Percentiles rank a stretch among this genome's conserved stretches.
Evolutionary conservation across 1,140 invertebrate genomes (phyloP).

Genomic region (Mya arenaria): DNA sequence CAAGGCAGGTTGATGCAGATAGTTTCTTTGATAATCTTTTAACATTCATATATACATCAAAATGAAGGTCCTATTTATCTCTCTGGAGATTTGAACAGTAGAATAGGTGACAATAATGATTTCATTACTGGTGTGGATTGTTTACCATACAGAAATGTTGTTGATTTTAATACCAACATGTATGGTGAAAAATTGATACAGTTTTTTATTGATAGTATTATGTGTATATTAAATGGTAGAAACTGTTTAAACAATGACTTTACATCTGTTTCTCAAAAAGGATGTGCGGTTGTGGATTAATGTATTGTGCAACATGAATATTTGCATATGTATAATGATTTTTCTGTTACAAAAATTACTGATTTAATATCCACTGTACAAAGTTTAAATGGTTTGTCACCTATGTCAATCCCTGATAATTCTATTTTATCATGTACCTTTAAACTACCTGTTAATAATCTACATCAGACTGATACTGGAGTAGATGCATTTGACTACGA

Average conservation of each 20-base stretch:
- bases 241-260: constrained; percentile 2
- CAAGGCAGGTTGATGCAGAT: background rate
- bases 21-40: background rate
- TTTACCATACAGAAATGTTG: background rate
- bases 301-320: constrained; percentile 13
- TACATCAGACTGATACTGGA: background rate
- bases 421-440: background rate
- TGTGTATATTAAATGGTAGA: constrained; percentile 19
- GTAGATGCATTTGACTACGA: background rate
- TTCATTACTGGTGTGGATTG: background rate
- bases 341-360: background rate
- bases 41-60: background rate
- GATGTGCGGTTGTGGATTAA: constrained; percentile 10
- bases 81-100: background rate
- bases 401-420: background rate
- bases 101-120: constrained; percentile 4
- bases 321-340: background rate
- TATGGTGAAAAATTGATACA: constrained; percentile 18
- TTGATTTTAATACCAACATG: constrained; percentile 7
- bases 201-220: constrained; percentile 14
- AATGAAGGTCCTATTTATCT: constrained; percentile 7
- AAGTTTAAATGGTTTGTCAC: background rate
- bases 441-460: background rate
- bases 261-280: constrained; percentile 3
- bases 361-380: background rate